A percentile compares a stretch with the other conserved stretches of the same genome.
Evolutionary conservation across 1,140 invertebrate genomes (phyloP).

Genomic region (Drosophila kurseongensis): DNA sequence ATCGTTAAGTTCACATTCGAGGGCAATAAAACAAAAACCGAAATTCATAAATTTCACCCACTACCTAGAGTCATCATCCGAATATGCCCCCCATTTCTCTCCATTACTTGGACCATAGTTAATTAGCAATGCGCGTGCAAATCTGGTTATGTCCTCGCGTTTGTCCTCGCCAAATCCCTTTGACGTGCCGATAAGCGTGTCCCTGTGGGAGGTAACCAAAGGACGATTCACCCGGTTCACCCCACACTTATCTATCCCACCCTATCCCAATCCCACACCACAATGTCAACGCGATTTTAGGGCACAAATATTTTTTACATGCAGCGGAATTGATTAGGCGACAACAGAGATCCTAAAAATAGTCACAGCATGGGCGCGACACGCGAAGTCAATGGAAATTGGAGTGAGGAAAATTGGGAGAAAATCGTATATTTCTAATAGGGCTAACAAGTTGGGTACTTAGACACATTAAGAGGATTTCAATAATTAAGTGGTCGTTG

Average conservation of each 20-base stretch:
- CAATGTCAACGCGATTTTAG: conserved; percentile 34
- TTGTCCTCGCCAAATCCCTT: conserved; percentile 45
- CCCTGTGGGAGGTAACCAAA: conserved; percentile 14
- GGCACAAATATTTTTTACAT: conserved; percentile 57
- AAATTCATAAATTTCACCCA: conserved; percentile 43
- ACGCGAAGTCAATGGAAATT: conserved; percentile 26
- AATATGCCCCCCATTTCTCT: no score
- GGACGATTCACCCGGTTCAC: neutral
- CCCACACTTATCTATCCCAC: neutral
- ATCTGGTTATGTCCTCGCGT: conserved; percentile 32
- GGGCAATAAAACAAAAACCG: conserved; percentile 37
- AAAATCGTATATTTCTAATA: neutral
- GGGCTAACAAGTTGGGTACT: neutral
- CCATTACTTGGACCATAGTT: neutral
- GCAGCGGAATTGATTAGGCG: conserved; percentile 51
- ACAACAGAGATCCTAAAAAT: conserved; percentile 36
- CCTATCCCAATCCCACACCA: neutral
- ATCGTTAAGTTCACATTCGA: conserved; percentile 39
- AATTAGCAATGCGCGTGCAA: conserved; percentile 44
- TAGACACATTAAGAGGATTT: no score
- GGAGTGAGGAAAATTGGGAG: neutral
- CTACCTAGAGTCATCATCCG: conserved; percentile 3
- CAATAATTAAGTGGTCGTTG: no score
- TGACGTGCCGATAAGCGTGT: conserved; percentile 52
- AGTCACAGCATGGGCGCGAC: conserved; percentile 42